Conservation (phyloP, 2,797 vertebrate genomes). For the Gouania willdenowi region DNA sequence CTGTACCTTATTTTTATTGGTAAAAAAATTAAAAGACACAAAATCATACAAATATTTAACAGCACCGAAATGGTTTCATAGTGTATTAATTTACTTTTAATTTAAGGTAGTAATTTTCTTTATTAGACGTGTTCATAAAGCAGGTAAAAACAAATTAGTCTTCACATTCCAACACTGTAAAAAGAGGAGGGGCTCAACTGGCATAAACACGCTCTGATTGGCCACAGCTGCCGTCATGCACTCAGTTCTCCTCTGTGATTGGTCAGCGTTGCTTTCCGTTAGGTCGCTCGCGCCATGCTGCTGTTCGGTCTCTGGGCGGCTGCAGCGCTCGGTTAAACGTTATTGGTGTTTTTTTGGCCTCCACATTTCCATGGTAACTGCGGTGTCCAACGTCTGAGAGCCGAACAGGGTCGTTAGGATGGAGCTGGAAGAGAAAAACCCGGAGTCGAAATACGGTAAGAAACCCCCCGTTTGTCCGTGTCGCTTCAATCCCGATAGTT, state of each 20-base stretch:
- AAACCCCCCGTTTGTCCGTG: too few relatives aligned
- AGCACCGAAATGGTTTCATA: too few relatives aligned
- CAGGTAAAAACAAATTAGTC: too few relatives aligned
- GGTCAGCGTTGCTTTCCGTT: conserved; percentile 16
- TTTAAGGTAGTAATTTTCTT: too few relatives aligned
- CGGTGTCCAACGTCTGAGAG: conserved; percentile 38
- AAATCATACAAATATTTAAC: too few relatives aligned
- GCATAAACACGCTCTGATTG: conserved; percentile 20
- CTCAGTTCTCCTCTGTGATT: conserved; percentile 18
- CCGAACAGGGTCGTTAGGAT: conserved; percentile 41
- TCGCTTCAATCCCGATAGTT: conserved; percentile 1
- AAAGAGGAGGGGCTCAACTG: background rate
- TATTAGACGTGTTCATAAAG: too few relatives aligned
- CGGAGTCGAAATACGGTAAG: conserved; percentile 75
- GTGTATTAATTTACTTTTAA: too few relatives aligned
- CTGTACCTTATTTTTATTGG: too few relatives aligned
- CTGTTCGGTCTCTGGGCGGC: too few relatives aligned
- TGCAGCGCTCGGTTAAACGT: background rate
- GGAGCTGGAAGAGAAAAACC: conserved; percentile 73
- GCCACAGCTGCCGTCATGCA: conserved; percentile 27
- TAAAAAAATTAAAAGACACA: too few relatives aligned
- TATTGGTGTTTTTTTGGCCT: conserved; percentile 41
- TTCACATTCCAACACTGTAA: conserved; percentile 41
- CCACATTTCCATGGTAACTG: conserved; percentile 67
- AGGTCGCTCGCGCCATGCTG: background rate